Base-by-base conservation (phyloP, 2,797 vertebrate species). In the Threskiornis aethiopicus region DNA sequence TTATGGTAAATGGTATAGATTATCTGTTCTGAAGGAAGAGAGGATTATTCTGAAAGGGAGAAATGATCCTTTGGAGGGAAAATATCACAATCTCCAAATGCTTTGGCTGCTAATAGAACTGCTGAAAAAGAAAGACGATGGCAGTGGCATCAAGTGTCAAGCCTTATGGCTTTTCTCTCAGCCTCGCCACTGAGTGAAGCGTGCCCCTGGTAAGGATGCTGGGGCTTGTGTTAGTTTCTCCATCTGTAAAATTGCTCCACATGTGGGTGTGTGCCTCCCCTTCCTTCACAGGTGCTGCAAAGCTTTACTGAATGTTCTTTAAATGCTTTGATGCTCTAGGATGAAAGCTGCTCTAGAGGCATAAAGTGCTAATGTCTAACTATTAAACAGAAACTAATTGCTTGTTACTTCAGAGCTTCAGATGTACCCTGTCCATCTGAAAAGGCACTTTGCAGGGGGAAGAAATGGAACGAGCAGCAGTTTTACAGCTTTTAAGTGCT, bases 31-130 rank as follows among this genome's bases (percentile, higher is more conserved):
- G 77, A 73, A 92, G 84, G 92, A 89, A 92, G 79, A 91, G 62
- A 65, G 93, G 95, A 92, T 97, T 96, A 96, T 90, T 96, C 85
- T 94, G 78, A 95, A 96, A 94, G 57, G 57, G 79, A 94, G 93
- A 93, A 96, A 93, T 92, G 70, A 93, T 94, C 89, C 84, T 96
- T 96, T 78, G 72, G 80, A 72, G 91, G 70, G 66, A 95, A 96
- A 96, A 94, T 82, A 77, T 78, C 92, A 82, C 2, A 15, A 88
- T 92, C 73, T 89, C 89, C 75, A 71, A 87, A 81, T 85, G 91
- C 83, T 96, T 96, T 94, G 78, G 62, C 94, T 87, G 85, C 94
- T 95, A 82, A 44, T 85, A 94, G 93, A 95, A 64, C 72, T 78
- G 69, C 18, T 16, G 83, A 52, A 81, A 54, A 88, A 85, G 71